A percentile compares a stretch with the other conserved stretches of the same genome.
Conservation (phyloP, 53 echinoderm and acorn worm genomes). For the Stichopus horrens region DNA sequence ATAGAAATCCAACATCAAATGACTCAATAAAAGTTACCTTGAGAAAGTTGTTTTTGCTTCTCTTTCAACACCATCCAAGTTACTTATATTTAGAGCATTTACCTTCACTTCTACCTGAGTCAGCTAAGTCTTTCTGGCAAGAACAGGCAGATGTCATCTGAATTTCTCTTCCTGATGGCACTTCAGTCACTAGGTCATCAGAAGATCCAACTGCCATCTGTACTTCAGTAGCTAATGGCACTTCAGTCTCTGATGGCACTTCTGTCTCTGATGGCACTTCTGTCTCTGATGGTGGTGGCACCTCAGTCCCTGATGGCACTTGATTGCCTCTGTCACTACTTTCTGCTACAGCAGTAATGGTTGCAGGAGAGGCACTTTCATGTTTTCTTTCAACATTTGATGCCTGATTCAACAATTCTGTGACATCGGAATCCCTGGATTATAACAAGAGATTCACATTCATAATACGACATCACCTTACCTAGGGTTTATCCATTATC, state of each 20-base stretch:
- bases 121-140: neutral
- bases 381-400: neutral
- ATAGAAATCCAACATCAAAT: neutral
- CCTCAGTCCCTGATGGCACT: neutral
- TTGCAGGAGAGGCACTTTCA: neutral
- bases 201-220: too few relatives aligned
- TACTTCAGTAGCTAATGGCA: neutral
- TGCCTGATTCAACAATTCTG: constrained; percentile 13
- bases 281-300: too few relatives aligned
- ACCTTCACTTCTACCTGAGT: constrained; percentile 8
- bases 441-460: too few relatives aligned
- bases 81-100: neutral
- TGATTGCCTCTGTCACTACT: neutral
- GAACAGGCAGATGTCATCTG: neutral
- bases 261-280: neutral
- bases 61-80: neutral
- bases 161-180: neutral
- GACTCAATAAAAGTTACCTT: neutral
- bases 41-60: neutral
- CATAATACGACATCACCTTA: too few relatives aligned
- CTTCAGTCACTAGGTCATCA: neutral
- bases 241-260: too few relatives aligned
- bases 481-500: too few relatives aligned
- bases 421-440: neutral
- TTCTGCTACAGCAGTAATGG: neutral